Conservation (phyloP, 2,888 invertebrate species). For the Eupithecia abbreviata region DNA sequence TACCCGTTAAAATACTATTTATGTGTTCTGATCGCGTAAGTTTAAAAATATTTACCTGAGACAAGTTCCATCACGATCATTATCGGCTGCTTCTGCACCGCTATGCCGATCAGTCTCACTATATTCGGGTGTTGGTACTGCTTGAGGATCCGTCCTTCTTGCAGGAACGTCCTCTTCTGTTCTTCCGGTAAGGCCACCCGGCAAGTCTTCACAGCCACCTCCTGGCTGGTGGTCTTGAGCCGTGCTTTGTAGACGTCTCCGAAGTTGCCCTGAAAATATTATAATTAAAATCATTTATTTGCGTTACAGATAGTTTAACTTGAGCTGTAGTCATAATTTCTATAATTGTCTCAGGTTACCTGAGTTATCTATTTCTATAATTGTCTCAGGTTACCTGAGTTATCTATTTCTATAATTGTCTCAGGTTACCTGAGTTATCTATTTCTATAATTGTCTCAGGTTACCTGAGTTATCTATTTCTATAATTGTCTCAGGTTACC, state of each 20-base stretch:
- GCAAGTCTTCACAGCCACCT: constrained; percentile 98
- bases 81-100: constrained; percentile 98
- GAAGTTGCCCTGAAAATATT: constrained; percentile 93
- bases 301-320: neutral
- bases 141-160: constrained; percentile 97
- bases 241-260: constrained; percentile 98
- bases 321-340: neutral
- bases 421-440: no score
- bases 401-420: no score
- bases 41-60: constrained; percentile 81
- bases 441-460: no score
- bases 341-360: no score
- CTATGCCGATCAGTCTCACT: constrained; percentile 97
- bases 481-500: no score
- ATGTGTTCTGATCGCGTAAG: no score
- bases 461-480: no score
- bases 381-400: no score
- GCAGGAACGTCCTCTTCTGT: constrained; percentile 95
- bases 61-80: constrained; percentile 99
- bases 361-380: no score
- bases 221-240: constrained; percentile 90
- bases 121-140: constrained; percentile 99
- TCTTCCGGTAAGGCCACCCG: constrained; percentile 97
- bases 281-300: neutral
- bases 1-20: no score